These are phyloP conservation scores for Pempheris klunzingeri DNA, from an alignment of 2,797 vertebrate genomes.

Conservation along the genomic window DNA sequence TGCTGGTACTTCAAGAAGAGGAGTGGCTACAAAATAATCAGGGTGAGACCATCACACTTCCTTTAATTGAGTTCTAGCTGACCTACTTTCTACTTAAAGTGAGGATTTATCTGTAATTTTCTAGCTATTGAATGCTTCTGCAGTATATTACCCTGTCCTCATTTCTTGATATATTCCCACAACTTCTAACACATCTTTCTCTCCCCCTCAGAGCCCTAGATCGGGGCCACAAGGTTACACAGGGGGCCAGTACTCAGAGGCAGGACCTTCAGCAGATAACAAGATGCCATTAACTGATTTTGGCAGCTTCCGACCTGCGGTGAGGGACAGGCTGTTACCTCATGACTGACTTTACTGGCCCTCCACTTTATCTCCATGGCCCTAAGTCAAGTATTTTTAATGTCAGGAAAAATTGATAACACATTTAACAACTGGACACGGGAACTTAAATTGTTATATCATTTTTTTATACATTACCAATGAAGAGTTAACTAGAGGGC, in stretches of 20 bases:
- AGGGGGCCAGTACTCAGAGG: conserved; percentile 80
- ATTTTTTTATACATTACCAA: not conserved
- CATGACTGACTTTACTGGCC: not conserved
- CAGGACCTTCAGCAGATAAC: conserved; percentile 79
- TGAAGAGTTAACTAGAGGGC: not conserved
- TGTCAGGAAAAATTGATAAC: not conserved
- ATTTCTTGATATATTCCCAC: not conserved
- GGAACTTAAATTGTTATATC: not conserved
- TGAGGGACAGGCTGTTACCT: conserved; percentile 72
- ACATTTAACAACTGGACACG: not conserved
- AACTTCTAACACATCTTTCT: conserved; percentile 10
- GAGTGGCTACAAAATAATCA: conserved; percentile 91
- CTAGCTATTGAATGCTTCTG: not conserved
- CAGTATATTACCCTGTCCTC: not conserved
- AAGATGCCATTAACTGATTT: conserved; percentile 90
- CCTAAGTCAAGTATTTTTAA: not conserved
- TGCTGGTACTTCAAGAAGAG: conserved; percentile 95
- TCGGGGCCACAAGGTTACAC: conserved; percentile 70
- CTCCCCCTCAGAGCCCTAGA: conserved; percentile 65
- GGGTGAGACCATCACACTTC: conserved; percentile 78
- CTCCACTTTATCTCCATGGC: not conserved
- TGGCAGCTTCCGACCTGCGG: conserved; percentile 82
- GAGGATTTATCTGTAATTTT: not conserved
- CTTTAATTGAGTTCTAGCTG: not conserved
- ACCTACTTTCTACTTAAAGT: not conserved